Conservation (phyloP, 2,888 invertebrate genomes). For the Polydrusus tereticollis region DNA sequence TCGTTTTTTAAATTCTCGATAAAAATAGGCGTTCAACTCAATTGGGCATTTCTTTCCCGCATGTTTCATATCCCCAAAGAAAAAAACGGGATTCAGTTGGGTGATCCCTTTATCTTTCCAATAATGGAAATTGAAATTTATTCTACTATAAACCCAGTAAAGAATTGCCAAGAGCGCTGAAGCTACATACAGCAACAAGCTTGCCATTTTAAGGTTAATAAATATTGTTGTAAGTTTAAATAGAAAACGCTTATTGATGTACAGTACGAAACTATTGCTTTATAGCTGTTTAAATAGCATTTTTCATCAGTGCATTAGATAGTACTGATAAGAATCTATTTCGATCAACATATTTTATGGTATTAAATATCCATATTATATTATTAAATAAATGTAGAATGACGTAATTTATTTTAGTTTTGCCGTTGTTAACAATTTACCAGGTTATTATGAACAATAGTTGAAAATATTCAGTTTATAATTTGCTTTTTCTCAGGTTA, state of each 20-base stretch:
- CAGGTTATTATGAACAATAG: background rate
- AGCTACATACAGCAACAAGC: background rate
- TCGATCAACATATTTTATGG: no score
- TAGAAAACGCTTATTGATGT: background rate
- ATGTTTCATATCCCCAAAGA: conserved; percentile 28
- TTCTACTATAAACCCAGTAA: background rate
- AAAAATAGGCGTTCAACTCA: conserved; percentile 6
- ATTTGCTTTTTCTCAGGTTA: no score
- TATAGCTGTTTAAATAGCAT: no score
- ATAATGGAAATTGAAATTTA: background rate
- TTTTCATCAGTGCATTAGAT: no score
- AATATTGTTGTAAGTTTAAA: background rate
- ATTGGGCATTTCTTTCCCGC: background rate
- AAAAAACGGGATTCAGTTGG: background rate
- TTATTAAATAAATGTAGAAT: background rate
- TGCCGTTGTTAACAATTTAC: background rate
- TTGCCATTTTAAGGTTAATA: background rate
- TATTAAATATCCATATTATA: no score
- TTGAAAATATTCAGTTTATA: background rate
- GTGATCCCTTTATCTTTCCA: conserved; percentile 7
- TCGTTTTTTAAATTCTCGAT: conserved; percentile 27
- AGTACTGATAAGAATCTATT: no score
- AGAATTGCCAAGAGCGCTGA: background rate
- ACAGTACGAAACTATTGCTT: no score
- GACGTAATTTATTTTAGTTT: background rate